Conservation (phyloP, 2,888 invertebrate genomes). For the Conistra vaccinii region DNA sequence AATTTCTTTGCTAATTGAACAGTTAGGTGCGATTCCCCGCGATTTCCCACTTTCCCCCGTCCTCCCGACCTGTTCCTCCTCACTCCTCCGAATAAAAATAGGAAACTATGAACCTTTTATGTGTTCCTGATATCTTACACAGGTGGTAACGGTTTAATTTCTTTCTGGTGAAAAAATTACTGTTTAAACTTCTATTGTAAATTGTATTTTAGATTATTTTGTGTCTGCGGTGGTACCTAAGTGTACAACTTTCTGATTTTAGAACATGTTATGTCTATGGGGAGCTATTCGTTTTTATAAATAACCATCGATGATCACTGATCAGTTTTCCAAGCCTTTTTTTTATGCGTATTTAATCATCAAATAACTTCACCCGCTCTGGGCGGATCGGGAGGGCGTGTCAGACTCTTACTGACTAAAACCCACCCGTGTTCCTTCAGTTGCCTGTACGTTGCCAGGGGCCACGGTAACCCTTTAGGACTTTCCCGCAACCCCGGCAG, state of each 20-base stretch:
- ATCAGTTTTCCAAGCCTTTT: neutral
- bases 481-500: too few species aligned
- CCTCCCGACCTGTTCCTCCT: neutral
- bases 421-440: too few species aligned
- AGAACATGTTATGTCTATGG: neutral
- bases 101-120: constrained; percentile 72
- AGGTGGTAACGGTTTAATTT: constrained; percentile 62
- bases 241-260: neutral
- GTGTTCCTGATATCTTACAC: constrained; percentile 68
- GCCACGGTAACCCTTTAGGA: too few species aligned
- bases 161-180: constrained; percentile 41
- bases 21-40: constrained; percentile 63
- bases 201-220: neutral
- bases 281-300: neutral
- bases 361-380: too few species aligned
- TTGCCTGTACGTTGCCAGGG: too few species aligned
- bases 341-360: too few species aligned
- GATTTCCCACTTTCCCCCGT: constrained; percentile 34
- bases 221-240: too few species aligned
- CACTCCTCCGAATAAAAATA: constrained; percentile 67
- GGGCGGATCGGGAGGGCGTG: too few species aligned
- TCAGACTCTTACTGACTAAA: too few species aligned
- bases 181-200: constrained; percentile 42
- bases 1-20: constrained; percentile 74
- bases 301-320: neutral